Evolutionary conservation across 1,140 invertebrate species (phyloP).

Genomic region (Cherax quadricarinatus): DNA sequence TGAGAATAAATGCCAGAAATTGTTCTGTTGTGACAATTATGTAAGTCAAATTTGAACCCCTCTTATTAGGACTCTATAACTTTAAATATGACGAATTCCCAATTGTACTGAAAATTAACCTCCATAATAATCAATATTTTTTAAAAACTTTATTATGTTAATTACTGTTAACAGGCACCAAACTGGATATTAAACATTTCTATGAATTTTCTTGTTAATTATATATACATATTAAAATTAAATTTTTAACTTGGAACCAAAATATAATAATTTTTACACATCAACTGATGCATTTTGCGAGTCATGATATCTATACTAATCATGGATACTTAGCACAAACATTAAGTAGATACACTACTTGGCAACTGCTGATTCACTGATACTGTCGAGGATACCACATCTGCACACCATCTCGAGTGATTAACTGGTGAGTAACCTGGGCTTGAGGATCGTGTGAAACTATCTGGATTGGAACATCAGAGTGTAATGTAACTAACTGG

Average conservation of each 20-base stretch:
- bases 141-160: background rate
- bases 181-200: background rate
- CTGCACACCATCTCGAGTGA: conserved; percentile 65
- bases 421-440: conserved; percentile 61
- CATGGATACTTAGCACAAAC: conserved; percentile 21
- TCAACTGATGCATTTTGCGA: background rate
- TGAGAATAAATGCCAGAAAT: background rate
- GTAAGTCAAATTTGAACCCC: background rate
- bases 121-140: background rate
- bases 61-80: background rate
- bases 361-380: conserved; percentile 26
- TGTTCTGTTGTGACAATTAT: background rate
- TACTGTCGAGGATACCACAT: conserved; percentile 69
- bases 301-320: background rate
- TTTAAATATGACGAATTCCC: conserved; percentile 2
- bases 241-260: conserved; percentile 12
- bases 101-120: conserved; percentile 19
- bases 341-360: background rate
- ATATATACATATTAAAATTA: conserved; percentile 24
- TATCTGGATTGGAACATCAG: conserved; percentile 60
- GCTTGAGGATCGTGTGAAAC: conserved; percentile 60
- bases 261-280: background rate
- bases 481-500: conserved; percentile 56
- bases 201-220: conserved; percentile 1
- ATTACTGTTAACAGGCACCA: conserved; percentile 35